Evolutionary conservation across 1,140 invertebrate species (phyloP), one percentile per base, ranked within the genome.

Genomic region (Nasonia vitripennis): DNA sequence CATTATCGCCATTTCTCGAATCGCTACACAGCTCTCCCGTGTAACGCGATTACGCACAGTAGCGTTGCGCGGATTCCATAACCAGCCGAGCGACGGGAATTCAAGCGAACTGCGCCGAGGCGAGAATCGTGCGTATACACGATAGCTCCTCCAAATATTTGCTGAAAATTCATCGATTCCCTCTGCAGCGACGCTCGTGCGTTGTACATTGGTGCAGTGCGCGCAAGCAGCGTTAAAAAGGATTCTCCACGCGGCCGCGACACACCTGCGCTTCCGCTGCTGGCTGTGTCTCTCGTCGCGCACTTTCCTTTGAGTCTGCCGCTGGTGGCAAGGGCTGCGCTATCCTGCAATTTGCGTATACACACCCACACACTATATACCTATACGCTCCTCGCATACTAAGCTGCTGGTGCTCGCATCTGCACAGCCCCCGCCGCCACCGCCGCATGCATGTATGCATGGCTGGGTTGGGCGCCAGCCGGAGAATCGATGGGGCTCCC

Each of bases 301-400:
- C n/a, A 73, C 14, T 73, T 55, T 71, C 48, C 27, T 77, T 77
- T 68, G 73, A 74, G 11, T 27, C 17, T 45, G 9, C 10, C 10
- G 27, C 1, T 27, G 9, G 34, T 45, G 34, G 27, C 45, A 23
- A 55, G 1, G 14, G 73, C 41, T 45, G 10, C 41, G 14, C 73
- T 12, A 78, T 78, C 5, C 62, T 51, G 27, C 75, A 84, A 84
- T 84, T 84, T 84, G 41, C 41, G 67, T 78, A n/a, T 5, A 20
- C 11, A 20, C 27, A 17, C 41, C 78, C 11, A 20, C 11, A 20
- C 27, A 17, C 41, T 84, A 11, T 84, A 11, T 31, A 14, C 27
- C 5, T 7, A 27, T 27, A n/a, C 41, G 45, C 20, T 12, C 10
- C 34, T 27, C n/a, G 34, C 9, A 81, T 62, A 10, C 48, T 75